Evolutionary conservation across 2,888 invertebrate species (phyloP).

Genomic region (Thecocarcelia acutangulata): DNA sequence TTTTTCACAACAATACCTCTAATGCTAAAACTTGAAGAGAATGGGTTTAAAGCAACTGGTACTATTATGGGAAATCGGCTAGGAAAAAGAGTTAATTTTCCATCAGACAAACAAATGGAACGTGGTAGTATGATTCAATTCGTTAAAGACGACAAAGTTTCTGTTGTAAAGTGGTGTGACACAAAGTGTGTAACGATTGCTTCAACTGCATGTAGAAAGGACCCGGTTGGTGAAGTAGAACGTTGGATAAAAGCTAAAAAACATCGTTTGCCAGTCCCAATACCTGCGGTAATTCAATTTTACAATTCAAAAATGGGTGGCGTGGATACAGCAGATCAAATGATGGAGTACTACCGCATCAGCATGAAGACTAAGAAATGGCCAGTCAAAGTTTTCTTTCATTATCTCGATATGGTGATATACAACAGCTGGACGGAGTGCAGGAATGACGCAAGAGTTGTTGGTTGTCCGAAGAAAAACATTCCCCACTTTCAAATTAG

Average conservation of each 20-base stretch:
- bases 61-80: conserved; percentile 51
- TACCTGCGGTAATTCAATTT: conserved; percentile 52
- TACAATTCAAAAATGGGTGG: conserved; percentile 55
- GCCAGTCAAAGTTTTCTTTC: conserved; percentile 56
- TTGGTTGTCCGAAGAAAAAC: conserved; percentile 14
- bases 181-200: conserved; percentile 56
- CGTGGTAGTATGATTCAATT: conserved; percentile 51
- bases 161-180: conserved; percentile 55
- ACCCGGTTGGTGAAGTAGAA: not conserved
- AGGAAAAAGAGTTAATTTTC: conserved; percentile 32
- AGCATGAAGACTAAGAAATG: conserved; percentile 26
- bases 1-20: conserved; percentile 51
- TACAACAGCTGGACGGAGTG: conserved; percentile 60
- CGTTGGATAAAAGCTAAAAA: conserved; percentile 45
- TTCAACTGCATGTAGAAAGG: not conserved
- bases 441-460: conserved; percentile 42
- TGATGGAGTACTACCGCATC: conserved; percentile 43
- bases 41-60: conserved; percentile 50
- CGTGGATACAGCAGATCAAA: conserved; percentile 46
- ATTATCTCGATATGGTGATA: conserved; percentile 55
- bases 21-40: conserved; percentile 39
- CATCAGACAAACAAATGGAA: conserved; percentile 40
- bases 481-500: conserved; percentile 9
- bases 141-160: conserved; percentile 52
- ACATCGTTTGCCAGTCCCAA: conserved; percentile 39